Evolutionary conservation across 2,797 vertebrate species (phyloP), one percentile per base, ranked within the genome.

Genomic region (Hyperoplus lanceolatus): DNA sequence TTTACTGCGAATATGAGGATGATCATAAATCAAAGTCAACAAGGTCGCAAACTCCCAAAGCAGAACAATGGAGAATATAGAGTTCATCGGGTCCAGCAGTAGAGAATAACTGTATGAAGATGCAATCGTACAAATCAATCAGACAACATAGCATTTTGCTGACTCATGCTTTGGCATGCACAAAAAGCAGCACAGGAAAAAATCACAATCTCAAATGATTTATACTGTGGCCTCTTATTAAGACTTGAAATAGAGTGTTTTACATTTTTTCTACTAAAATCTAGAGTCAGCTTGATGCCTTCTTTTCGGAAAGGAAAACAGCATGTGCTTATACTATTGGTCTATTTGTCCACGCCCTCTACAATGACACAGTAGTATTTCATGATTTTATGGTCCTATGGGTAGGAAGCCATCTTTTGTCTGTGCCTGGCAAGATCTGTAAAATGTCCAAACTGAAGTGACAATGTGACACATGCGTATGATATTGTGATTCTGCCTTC

Each of bases 1-100:
- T 15, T 41, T 72, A 81, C 71, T 39, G 50, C 29, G 62, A 73
- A 75, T 58, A 71, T 83, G 68, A 56, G 21, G 67, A 4, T 49
- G 63, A 75, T 81, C 80, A 81, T 90, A 85, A 87, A 90, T 92
- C 86, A 89, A 86, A 80, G 62, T 84, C 73, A 78, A 81, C 66
- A 62, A 69, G 29, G 62, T 61, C 65, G 60, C 70, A 81, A 71
- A 80, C 64, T 84, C 77, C 48, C 21, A 12, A 12, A 85, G 77
- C 78, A 76, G 66, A 89, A 79, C 77, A 79, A 73, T 70, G 73
- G 53, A 75, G 66, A 85, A 77, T 39, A 7, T 39, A 7, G 66
- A 49, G 68, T 81, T 79, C 75, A 80, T 65, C n/a, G 6, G 76
- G 75, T 73, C 74, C 57, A 59, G 64, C 48, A 48, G 61, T 77